These are phyloP conservation scores for Sciaenops ocellatus DNA, from an alignment of 2,797 vertebrate species.

Conservation along the genomic window DNA sequence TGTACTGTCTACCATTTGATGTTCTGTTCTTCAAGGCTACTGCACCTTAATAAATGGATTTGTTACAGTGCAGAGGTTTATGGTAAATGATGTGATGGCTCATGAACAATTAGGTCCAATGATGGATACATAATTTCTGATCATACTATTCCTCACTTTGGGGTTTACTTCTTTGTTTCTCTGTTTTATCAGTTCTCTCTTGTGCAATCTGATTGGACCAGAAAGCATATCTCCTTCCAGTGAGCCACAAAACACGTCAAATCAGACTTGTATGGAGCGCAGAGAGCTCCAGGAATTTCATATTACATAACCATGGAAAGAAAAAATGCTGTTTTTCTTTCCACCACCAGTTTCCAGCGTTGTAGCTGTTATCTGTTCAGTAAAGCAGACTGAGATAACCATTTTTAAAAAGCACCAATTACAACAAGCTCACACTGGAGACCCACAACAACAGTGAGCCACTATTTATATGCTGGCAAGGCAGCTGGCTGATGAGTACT, in stretches of 20 bases:
- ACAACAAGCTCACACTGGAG: neutral
- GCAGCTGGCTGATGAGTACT: neutral
- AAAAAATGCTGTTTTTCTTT: neutral
- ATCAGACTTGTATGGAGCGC: neutral
- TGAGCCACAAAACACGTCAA: neutral
- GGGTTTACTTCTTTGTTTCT: conserved; percentile 1
- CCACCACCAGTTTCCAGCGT: neutral
- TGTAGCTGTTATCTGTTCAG: conserved; percentile 1
- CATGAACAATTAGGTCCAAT: neutral
- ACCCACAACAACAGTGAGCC: neutral
- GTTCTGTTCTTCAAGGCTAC: conserved; percentile 6
- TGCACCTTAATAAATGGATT: conserved; percentile 13
- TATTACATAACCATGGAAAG: conserved; percentile 3
- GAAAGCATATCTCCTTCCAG: neutral
- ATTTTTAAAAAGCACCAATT: conserved; percentile 3
- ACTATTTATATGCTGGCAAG: neutral
- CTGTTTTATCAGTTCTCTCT: neutral
- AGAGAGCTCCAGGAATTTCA: neutral
- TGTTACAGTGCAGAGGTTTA: conserved; percentile 3
- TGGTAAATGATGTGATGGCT: neutral
- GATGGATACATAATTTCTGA: neutral
- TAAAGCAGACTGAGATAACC: neutral
- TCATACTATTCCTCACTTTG: neutral
- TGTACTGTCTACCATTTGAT: neutral
- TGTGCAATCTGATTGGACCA: neutral